Percentiles rank a stretch among this genome's conserved stretches.
phyloP scores from a whole-genome alignment of 2,797 vertebrate genomes.

The Anomalospiza imberbis region DNA sequence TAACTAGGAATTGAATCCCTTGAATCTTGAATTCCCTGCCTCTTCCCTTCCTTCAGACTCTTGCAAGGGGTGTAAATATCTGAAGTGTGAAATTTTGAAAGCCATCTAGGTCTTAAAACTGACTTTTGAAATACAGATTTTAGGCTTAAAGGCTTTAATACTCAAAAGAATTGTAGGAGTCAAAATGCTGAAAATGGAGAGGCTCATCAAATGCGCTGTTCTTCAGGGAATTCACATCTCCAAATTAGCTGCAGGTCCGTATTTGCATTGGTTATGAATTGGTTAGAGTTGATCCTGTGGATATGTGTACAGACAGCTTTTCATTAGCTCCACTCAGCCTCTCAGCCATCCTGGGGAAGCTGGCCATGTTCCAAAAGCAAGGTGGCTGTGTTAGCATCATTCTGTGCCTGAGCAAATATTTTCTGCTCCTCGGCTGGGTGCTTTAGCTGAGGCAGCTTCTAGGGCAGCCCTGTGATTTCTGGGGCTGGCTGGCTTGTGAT shows the following conservation, averaged over 20 bases:
- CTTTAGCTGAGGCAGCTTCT: neutral
- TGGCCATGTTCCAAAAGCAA: neutral
- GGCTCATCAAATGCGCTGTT: neutral
- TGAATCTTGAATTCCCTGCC: neutral
- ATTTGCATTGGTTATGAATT: neutral
- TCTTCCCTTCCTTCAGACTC: neutral
- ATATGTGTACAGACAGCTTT: neutral
- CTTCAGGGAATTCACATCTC: neutral
- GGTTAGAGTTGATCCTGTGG: neutral
- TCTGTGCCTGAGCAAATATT: slow-evolving; percentile 9
- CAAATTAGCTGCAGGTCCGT: neutral
- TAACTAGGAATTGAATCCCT: neutral
- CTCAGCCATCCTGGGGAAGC: neutral
- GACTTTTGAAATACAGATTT: neutral
- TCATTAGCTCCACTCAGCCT: neutral
- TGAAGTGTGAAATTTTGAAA: neutral
- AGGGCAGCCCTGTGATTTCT: neutral
- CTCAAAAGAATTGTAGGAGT: neutral
- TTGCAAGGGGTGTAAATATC: neutral
- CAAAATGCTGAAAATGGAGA: neutral
- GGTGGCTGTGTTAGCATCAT: neutral
- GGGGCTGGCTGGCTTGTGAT: neutral
- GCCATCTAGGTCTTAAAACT: neutral
- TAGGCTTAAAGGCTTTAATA: neutral
- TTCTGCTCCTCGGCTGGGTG: neutral